phyloP scores from a whole-genome alignment of 2,888 invertebrate species.

The Nephrotoma flavescens region DNA sequence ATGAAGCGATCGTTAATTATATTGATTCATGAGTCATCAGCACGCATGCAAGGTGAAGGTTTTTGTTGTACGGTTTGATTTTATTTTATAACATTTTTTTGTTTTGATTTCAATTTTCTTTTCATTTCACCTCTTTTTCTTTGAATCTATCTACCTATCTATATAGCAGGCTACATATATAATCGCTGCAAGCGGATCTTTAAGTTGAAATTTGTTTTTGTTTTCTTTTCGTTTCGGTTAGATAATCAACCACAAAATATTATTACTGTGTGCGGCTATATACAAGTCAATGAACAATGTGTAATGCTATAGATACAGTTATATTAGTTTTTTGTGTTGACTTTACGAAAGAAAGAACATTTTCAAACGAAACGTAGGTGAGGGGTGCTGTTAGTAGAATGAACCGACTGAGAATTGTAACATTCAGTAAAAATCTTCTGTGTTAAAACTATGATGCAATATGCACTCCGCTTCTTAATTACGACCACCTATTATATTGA shows the following conservation, averaged over 20 bases:
- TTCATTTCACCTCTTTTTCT: neutral
- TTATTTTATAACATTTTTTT: neutral
- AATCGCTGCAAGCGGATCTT: neutral
- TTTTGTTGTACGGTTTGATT: neutral
- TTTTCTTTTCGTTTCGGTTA: neutral
- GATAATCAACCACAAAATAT: neutral
- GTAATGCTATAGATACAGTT: neutral
- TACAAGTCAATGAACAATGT: neutral
- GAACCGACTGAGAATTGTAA: too few species aligned
- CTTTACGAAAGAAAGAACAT: too few species aligned
- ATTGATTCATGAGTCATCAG: neutral
- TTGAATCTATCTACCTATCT: neutral
- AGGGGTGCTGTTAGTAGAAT: too few species aligned
- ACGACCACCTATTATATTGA: too few species aligned
- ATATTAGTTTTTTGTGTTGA: neutral
- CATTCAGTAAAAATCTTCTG: too few species aligned
- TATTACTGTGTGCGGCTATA: neutral
- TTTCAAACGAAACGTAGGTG: too few species aligned
- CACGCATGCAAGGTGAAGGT: neutral
- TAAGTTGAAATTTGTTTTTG: neutral
- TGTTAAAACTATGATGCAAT: too few species aligned
- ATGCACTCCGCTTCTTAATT: too few species aligned
- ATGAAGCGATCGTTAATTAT: neutral
- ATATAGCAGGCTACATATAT: neutral
- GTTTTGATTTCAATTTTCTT: neutral